These are phyloP conservation scores for Lamprologus speciosus DNA, from an alignment of 2,113 vertebrate species.

Conservation along the genomic window DNA sequence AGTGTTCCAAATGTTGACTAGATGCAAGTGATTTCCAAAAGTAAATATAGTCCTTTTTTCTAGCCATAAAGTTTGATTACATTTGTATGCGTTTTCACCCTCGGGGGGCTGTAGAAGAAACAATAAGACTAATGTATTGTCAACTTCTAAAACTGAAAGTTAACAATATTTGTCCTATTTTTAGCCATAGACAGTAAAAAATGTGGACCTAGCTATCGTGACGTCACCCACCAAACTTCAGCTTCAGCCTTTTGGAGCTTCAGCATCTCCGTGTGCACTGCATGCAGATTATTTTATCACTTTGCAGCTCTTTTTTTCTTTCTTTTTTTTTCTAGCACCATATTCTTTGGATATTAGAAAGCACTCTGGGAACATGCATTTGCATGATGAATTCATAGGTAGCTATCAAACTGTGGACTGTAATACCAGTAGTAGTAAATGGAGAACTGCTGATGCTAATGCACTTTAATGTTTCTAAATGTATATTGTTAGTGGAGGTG, in stretches of 20 bases:
- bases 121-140: neutral
- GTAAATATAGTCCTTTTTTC: neutral
- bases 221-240: neutral
- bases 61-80: neutral
- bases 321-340: neutral
- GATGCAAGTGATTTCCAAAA: neutral
- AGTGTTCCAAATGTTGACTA: neutral
- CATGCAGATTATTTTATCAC: neutral
- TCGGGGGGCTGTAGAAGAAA: neutral
- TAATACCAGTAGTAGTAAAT: neutral
- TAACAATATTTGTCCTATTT: neutral
- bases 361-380: neutral
- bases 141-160: neutral
- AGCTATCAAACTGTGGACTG: neutral
- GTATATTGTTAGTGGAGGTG: neutral
- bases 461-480: neutral
- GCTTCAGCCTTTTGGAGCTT: neutral
- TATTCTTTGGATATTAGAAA: neutral
- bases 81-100: neutral
- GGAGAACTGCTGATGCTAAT: neutral
- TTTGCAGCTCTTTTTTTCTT: neutral
- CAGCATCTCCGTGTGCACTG: neutral
- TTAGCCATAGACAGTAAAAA: neutral
- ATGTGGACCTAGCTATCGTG: accelerated
- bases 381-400: neutral